Conservation (phyloP, 2,113 vertebrate genomes). For the Hippocampus comes region DNA sequence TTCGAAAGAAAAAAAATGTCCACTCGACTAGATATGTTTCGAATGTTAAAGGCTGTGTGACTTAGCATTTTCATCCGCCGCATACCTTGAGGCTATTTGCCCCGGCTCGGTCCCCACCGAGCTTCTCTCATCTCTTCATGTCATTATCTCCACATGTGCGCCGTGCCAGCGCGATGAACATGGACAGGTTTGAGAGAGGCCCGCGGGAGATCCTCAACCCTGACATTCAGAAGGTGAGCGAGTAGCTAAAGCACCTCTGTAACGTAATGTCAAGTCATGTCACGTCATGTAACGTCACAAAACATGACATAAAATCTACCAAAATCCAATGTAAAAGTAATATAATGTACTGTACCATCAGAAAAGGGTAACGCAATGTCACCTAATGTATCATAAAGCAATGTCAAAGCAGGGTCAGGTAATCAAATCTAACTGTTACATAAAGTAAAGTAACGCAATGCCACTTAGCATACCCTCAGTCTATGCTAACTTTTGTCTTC, state of each 20-base stretch:
- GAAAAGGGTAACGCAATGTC: not conserved
- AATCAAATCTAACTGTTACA: too few species aligned
- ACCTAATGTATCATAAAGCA: too few species aligned
- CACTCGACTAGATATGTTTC: not conserved
- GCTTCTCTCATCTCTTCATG: not conserved
- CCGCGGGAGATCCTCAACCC: conserved; percentile 95
- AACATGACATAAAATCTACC: not conserved
- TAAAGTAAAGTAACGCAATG: not conserved
- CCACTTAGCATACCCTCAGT: too few species aligned
- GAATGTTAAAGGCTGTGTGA: not conserved
- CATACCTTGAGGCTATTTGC: conserved; percentile 10
- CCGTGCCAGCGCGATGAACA: conserved; percentile 90
- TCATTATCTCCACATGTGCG: not conserved
- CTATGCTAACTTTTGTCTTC: conserved; percentile 18
- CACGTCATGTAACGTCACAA: not conserved
- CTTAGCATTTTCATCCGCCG: not conserved
- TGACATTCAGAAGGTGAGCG: conserved; percentile 94
- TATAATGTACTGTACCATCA: not conserved
- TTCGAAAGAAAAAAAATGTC: not conserved
- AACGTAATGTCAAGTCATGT: conserved; percentile 15
- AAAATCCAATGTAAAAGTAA: not conserved
- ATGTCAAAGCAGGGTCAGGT: too few species aligned
- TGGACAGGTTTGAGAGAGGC: conserved; percentile 95
- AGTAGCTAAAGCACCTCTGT: conserved; percentile 11
- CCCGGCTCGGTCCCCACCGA: conserved; percentile 17